These are phyloP conservation scores for Mya arenaria DNA, from an alignment of 1,140 invertebrate genomes.

Conservation along the genomic window DNA sequence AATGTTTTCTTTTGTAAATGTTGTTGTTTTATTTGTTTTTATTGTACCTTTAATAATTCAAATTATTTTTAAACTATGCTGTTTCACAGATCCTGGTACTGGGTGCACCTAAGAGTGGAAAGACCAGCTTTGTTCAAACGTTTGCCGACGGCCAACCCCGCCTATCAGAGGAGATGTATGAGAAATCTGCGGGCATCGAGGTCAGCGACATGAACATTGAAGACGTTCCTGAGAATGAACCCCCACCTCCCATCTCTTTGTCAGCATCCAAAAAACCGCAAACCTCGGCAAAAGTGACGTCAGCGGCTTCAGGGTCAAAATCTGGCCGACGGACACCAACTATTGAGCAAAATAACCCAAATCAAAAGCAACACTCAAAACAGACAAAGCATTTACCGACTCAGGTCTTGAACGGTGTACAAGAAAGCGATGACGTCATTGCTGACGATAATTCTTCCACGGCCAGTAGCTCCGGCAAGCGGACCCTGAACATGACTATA, in stretches of 20 bases:
- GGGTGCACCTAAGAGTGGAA: conserved; percentile 73
- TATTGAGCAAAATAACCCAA: too few species aligned
- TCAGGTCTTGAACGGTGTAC: background rate
- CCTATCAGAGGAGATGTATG: conserved; percentile 68
- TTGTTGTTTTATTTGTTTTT: too few species aligned
- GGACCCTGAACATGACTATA: conserved; percentile 69
- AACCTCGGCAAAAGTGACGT: background rate
- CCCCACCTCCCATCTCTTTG: background rate
- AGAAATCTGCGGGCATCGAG: conserved; percentile 72
- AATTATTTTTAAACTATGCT: background rate
- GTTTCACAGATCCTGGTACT: conserved; percentile 65
- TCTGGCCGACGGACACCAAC: background rate
- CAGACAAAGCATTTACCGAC: background rate
- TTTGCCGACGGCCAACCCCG: conserved; percentile 75
- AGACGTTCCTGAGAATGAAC: conserved; percentile 57
- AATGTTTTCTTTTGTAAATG: too few species aligned
- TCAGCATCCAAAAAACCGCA: background rate
- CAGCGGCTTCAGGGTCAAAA: background rate
- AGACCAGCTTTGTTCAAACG: conserved; percentile 76
- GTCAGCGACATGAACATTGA: conserved; percentile 71
- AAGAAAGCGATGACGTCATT: background rate
- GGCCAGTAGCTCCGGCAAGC: conserved; percentile 6
- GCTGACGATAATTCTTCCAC: background rate
- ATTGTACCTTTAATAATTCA: too few species aligned
- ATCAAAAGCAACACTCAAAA: conserved; percentile 11